Conservation (phyloP, 2,888 invertebrate species). For the Synergus laeviventris region DNA sequence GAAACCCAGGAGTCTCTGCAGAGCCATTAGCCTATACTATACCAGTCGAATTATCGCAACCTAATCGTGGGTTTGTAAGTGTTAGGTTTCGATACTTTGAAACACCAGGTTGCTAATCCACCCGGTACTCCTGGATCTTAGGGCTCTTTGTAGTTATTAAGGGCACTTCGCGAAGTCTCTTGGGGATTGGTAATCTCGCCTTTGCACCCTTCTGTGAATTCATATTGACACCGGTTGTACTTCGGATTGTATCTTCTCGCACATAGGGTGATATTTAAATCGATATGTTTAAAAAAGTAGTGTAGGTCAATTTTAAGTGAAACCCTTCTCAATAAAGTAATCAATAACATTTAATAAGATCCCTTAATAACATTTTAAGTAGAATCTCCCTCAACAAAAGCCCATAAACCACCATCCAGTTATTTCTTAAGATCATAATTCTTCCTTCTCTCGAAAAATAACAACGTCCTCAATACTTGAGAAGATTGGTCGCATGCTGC, state of each 20-base stretch:
- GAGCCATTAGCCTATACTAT: constrained; percentile 50
- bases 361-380: too few species aligned
- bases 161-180: constrained; percentile 59
- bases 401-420: neutral
- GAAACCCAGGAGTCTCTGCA: constrained; percentile 53
- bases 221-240: constrained; percentile 48
- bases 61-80: constrained; percentile 53
- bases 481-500: constrained; percentile 36
- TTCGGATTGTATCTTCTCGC: neutral
- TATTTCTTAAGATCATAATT: neutral
- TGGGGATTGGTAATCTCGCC: constrained; percentile 54
- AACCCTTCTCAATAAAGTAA: too few species aligned
- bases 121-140: constrained; percentile 49
- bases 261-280: neutral
- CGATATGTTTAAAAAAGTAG: too few species aligned
- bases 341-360: too few species aligned
- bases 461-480: constrained; percentile 1
- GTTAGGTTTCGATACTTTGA: constrained; percentile 47
- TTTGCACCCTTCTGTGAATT: constrained; percentile 46
- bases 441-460: neutral
- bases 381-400: neutral
- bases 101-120: constrained; percentile 54
- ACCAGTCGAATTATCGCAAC: constrained; percentile 59
- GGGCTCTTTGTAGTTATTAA: constrained; percentile 62
- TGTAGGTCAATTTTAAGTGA: too few species aligned